Evolutionary conservation across 2,797 vertebrate genomes (phyloP).

Genomic region (Lagodon rhomboides): DNA sequence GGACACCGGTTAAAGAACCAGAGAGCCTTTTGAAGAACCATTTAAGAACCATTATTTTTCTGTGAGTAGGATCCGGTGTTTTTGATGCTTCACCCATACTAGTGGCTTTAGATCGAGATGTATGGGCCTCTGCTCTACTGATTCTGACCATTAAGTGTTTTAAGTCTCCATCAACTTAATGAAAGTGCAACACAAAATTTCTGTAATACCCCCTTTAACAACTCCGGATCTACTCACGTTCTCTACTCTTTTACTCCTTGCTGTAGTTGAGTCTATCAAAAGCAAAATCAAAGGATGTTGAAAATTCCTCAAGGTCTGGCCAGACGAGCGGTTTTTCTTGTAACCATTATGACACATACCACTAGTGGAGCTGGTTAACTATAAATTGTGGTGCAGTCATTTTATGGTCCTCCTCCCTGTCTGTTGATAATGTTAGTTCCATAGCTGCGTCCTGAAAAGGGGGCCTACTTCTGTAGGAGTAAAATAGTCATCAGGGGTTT

Average conservation of each 20-base stretch:
- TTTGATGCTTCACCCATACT: not conserved
- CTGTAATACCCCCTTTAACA: not conserved
- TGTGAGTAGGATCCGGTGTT: constrained; percentile 1
- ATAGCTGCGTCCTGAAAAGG: constrained; percentile 64
- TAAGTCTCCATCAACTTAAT: not conserved
- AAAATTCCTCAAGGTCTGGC: constrained; percentile 52
- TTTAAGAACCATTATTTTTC: too few relatives aligned
- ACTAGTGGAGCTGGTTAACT: constrained; percentile 63
- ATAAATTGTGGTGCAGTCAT: constrained; percentile 63
- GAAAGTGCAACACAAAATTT: not conserved
- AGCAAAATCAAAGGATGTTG: constrained; percentile 47
- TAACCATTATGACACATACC: constrained; percentile 60
- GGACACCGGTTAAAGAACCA: too few relatives aligned
- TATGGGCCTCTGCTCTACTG: not conserved
- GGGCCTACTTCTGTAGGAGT: constrained; percentile 54
- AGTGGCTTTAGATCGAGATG: not conserved
- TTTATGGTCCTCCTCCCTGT: constrained; percentile 61
- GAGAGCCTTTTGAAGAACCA: too few relatives aligned
- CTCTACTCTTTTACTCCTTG: constrained; percentile 14
- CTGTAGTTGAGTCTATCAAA: constrained; percentile 33
- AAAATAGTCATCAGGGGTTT: constrained; percentile 62
- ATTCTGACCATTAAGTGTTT: not conserved
- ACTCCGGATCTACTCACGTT: not conserved
- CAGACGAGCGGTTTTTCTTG: constrained; percentile 50
- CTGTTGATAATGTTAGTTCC: constrained; percentile 63